Evolutionary conservation across 1,140 invertebrate genomes (phyloP).

Genomic region (Tetragnatha versicolor): DNA sequence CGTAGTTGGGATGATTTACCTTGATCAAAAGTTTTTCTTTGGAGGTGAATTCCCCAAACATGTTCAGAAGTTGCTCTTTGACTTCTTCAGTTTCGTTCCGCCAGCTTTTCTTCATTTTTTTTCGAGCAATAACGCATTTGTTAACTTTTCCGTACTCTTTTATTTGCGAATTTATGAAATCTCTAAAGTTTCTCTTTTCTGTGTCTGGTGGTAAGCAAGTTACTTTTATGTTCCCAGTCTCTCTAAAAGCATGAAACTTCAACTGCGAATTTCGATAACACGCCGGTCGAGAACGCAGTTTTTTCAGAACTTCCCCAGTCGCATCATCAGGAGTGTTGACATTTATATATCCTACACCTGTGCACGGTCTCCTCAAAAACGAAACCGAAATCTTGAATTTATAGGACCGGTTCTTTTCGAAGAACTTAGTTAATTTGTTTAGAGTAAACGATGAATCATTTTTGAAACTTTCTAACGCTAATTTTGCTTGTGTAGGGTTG

Average conservation of each 20-base stretch:
- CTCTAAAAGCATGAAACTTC: background rate
- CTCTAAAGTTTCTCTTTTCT: constrained; percentile 1
- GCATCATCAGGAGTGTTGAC: background rate
- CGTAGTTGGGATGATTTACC: constrained; percentile 12
- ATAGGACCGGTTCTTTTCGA: background rate
- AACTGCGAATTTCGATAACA: background rate
- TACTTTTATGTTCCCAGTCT: constrained; percentile 18
- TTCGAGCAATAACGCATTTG: constrained; percentile 14
- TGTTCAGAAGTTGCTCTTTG: background rate
- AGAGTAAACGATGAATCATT: constrained; percentile 28
- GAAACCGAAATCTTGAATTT: constrained; percentile 13
- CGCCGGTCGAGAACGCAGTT: background rate
- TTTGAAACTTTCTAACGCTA: constrained; percentile 12
- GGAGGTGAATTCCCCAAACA: constrained; percentile 28
- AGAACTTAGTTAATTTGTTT: background rate
- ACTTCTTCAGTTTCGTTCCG: background rate
- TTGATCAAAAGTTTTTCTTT: constrained; percentile 27
- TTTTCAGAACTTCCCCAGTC: background rate
- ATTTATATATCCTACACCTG: constrained; percentile 14
- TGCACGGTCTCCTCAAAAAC: constrained; percentile 29
- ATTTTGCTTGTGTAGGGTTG: constrained; percentile 19
- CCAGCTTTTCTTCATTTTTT: background rate
- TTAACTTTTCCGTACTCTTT: background rate
- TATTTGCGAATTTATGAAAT: background rate
- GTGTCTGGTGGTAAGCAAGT: background rate